Conservation (phyloP, 2,888 invertebrate genomes). For the Catocala fraxini region DNA sequence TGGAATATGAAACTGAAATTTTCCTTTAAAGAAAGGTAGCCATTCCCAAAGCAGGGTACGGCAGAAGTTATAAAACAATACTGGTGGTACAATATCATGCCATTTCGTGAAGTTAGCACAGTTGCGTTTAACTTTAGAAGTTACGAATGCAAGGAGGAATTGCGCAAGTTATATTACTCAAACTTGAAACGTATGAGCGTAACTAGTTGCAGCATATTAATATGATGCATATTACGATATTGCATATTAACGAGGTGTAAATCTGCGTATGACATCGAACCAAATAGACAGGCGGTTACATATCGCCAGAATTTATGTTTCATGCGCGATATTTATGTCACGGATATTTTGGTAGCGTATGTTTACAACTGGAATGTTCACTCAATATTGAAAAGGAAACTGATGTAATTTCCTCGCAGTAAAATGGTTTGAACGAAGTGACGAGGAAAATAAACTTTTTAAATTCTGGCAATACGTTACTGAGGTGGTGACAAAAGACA, state of each 20-base stretch:
- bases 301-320: slow-evolving; percentile 41
- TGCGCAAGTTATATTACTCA: slow-evolving; percentile 18
- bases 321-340: slow-evolving; percentile 14
- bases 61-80: slow-evolving; percentile 19
- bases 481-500: slow-evolving; percentile 38
- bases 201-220: slow-evolving; percentile 25
- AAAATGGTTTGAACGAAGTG: background rate
- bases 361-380: slow-evolving; percentile 15
- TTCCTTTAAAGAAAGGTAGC: background rate
- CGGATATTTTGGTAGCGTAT: slow-evolving; percentile 16
- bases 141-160: slow-evolving; percentile 21
- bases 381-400: slow-evolving; percentile 13
- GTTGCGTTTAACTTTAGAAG: slow-evolving; percentile 24
- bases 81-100: slow-evolving; percentile 19
- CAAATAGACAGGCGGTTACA: slow-evolving; percentile 45
- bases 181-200: slow-evolving; percentile 17
- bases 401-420: slow-evolving; percentile 9
- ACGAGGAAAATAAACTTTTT: background rate
- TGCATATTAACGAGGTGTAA: slow-evolving; percentile 33
- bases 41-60: slow-evolving; percentile 15
- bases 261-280: slow-evolving; percentile 50
- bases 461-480: slow-evolving; percentile 38
- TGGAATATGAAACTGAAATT: slow-evolving; percentile 2
- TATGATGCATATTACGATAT: slow-evolving; percentile 17
- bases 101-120: slow-evolving; percentile 23